These are phyloP conservation scores for Aurelia aurita complex sp. Pacific DNA, from an alignment of 30 jellyfish, hydroid and myxozoan species.

Conservation along the genomic window DNA sequence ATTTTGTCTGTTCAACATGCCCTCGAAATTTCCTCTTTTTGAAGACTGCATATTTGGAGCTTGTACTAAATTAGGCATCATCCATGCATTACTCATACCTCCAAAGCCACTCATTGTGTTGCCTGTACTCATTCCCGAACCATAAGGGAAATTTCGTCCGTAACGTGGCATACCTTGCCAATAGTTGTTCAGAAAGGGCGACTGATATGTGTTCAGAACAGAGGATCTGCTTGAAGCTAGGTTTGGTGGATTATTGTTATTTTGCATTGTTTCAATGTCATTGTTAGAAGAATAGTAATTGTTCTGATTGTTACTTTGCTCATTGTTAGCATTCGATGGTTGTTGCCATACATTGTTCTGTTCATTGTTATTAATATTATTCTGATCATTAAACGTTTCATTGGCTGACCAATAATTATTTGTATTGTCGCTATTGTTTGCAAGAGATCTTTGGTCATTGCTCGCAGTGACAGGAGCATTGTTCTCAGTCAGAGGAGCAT, in stretches of 20 bases:
- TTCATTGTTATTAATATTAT: neutral
- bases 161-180: neutral
- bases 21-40: constrained; percentile 19
- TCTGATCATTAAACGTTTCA: neutral
- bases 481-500: neutral
- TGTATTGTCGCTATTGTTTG: neutral
- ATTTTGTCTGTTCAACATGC: neutral
- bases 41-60: neutral
- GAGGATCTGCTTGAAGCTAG: constrained; percentile 44
- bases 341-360: neutral
- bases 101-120: neutral
- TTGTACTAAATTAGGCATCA: neutral
- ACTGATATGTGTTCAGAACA: constrained; percentile 2
- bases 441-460: constrained; percentile 8
- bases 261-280: constrained; percentile 6
- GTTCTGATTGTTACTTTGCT: constrained; percentile 16
- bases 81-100: neutral
- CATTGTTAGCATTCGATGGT: neutral
- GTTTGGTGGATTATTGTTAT: neutral
- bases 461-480: neutral
- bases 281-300: constrained; percentile 14
- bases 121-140: neutral
- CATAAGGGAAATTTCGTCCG: neutral
- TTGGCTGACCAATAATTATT: neutral
- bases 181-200: constrained; percentile 1